These are phyloP conservation scores for Spodoptera frugiperda DNA, from an alignment of 1,140 invertebrate species.

Conservation along the genomic window DNA sequence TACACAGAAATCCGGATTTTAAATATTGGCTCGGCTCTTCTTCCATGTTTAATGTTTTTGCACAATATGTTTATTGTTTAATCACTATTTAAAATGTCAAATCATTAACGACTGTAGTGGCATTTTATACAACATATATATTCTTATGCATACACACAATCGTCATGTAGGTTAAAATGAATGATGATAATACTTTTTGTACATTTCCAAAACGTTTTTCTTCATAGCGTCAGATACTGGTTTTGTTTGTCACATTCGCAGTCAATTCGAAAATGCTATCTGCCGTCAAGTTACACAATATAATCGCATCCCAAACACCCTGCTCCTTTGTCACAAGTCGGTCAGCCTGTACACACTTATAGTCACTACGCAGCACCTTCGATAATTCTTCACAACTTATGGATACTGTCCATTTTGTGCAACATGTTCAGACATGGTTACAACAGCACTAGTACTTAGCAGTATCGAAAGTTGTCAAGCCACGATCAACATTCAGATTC, in stretches of 20 bases:
- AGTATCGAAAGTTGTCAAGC: slow-evolving; percentile 73
- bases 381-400: slow-evolving; percentile 70
- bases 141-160: slow-evolving; percentile 36
- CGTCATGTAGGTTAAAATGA: slow-evolving; percentile 30
- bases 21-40: slow-evolving; percentile 84
- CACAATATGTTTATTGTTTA: slow-evolving; percentile 67
- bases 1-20: slow-evolving; percentile 84
- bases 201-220: slow-evolving; percentile 62
- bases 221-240: slow-evolving; percentile 53
- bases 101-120: slow-evolving; percentile 63
- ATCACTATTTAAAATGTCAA: slow-evolving; percentile 67
- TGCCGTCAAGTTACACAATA: slow-evolving; percentile 57
- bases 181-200: slow-evolving; percentile 49
- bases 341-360: slow-evolving; percentile 62
- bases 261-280: slow-evolving; percentile 53
- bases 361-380: slow-evolving; percentile 77
- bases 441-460: slow-evolving; percentile 43
- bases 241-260: slow-evolving; percentile 56
- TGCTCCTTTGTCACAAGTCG: slow-evolving; percentile 69
- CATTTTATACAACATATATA: slow-evolving; percentile 45
- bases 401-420: slow-evolving; percentile 58
- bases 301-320: slow-evolving; percentile 57
- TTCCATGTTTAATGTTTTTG: slow-evolving; percentile 72
- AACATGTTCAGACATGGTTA: slow-evolving; percentile 30
- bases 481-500: slow-evolving; percentile 66